phyloP scores from a whole-genome alignment of 1,140 invertebrate genomes.

The Coenobita brevimanus region DNA sequence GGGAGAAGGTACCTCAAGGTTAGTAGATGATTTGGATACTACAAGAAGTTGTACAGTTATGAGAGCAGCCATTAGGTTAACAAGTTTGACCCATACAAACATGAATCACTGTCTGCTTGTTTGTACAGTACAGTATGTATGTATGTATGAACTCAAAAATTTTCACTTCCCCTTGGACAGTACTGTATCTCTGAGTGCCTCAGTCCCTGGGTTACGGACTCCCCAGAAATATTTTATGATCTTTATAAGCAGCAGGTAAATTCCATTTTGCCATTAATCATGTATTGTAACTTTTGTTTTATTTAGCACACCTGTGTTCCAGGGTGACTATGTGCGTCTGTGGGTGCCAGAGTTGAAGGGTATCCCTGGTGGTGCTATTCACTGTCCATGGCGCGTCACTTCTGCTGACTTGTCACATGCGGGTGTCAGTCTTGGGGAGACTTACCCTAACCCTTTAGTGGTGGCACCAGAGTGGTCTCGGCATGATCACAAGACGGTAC shows the following conservation, averaged over 20 bases:
- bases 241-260: not conserved
- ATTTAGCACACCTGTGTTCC: not conserved
- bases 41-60: too few relatives aligned
- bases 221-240: too few relatives aligned
- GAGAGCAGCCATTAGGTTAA: too few relatives aligned
- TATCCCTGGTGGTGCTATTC: slow-evolving; percentile 38
- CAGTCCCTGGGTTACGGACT: too few relatives aligned
- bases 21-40: too few relatives aligned
- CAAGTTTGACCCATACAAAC: too few relatives aligned
- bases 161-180: too few relatives aligned
- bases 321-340: slow-evolving; percentile 50
- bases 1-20: too few relatives aligned
- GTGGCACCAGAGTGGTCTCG: slow-evolving; percentile 60
- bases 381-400: slow-evolving; percentile 54
- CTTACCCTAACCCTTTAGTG: slow-evolving; percentile 59
- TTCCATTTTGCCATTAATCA: not conserved
- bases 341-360: slow-evolving; percentile 56
- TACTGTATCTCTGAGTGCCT: too few relatives aligned
- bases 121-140: too few relatives aligned
- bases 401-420: not conserved
- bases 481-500: slow-evolving; percentile 37
- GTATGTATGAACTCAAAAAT: too few relatives aligned
- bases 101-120: too few relatives aligned
- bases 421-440: slow-evolving; percentile 7
- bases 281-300: not conserved